These are phyloP conservation scores for Dipodomys merriami DNA, from an alignment of 2,113 vertebrate genomes.

Conservation along the genomic window DNA sequence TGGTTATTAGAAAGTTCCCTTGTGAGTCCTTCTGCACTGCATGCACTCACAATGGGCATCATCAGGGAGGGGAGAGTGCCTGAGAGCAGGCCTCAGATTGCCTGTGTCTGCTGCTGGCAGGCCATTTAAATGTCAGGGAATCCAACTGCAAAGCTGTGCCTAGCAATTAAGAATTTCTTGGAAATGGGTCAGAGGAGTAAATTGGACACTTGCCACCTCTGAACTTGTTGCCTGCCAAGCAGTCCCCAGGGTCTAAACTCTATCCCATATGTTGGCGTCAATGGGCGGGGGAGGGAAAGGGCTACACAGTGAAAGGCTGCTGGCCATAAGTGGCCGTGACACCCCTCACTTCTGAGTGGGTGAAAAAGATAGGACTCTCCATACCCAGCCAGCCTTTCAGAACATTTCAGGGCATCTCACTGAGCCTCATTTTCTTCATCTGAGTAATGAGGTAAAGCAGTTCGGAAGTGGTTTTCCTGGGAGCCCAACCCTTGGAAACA, in stretches of 20 bases:
- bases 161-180: conserved; percentile 49
- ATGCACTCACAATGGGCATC: not conserved
- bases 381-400: too few relatives aligned
- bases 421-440: not conserved
- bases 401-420: not conserved
- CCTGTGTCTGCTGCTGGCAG: not conserved
- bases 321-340: not conserved
- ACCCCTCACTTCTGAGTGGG: not conserved
- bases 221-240: conserved; percentile 29
- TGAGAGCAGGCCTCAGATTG: not conserved
- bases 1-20: not conserved
- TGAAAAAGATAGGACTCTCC: not conserved
- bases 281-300: accelerated
- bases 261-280: not conserved
- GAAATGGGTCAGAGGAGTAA: conserved; percentile 56
- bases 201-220: not conserved
- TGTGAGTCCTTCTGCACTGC: not conserved
- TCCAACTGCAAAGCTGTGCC: not conserved
- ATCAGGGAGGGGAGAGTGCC: not conserved
- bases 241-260: not conserved
- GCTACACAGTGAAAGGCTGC: not conserved
- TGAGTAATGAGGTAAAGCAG: not conserved
- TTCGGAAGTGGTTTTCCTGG: not conserved
- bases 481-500: not conserved
- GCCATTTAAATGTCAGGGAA: not conserved